phyloP scores from a whole-genome alignment of 2,113 vertebrate genomes.

The Acrocephalus kingi region DNA sequence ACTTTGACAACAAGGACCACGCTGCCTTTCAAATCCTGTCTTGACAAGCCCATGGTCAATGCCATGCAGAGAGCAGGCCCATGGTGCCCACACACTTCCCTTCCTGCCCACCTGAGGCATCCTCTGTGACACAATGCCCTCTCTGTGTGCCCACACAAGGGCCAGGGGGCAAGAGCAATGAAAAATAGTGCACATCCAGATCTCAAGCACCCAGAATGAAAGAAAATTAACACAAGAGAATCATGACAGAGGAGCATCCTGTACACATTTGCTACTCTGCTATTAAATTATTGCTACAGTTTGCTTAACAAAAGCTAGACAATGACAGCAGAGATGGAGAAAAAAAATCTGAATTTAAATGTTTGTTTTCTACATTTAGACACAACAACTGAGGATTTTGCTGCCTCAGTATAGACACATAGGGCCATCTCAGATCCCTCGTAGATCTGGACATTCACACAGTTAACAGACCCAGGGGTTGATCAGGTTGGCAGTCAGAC shows the following conservation, averaged over 20 bases:
- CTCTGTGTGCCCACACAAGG: not conserved
- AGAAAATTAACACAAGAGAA: not conserved
- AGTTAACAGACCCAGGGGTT: not conserved
- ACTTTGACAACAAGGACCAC: not conserved
- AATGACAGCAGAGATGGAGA: not conserved
- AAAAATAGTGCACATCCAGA: not conserved
- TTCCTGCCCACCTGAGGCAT: not conserved
- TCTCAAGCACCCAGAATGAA: not conserved
- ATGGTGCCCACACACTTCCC: fast-evolving
- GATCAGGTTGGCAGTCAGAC: not conserved
- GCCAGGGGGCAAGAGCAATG: not conserved
- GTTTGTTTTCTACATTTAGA: not conserved
- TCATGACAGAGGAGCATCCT: not conserved
- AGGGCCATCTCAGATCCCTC: not conserved
- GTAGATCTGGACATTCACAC: fast-evolving
- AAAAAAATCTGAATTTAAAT: not conserved
- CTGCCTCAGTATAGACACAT: not conserved
- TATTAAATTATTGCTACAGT: not conserved
- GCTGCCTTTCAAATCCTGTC: not conserved
- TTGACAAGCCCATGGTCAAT: not conserved
- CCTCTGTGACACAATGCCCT: not conserved
- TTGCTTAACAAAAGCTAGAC: not conserved
- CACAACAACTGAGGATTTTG: not conserved
- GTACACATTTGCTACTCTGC: not conserved
- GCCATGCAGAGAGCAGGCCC: not conserved